Percentiles rank a stretch among this genome's conserved stretches.
These are phyloP conservation scores for Diadumene lineata DNA, from an alignment of 92 coral and sea anemone genomes.

Conservation along the genomic window DNA sequence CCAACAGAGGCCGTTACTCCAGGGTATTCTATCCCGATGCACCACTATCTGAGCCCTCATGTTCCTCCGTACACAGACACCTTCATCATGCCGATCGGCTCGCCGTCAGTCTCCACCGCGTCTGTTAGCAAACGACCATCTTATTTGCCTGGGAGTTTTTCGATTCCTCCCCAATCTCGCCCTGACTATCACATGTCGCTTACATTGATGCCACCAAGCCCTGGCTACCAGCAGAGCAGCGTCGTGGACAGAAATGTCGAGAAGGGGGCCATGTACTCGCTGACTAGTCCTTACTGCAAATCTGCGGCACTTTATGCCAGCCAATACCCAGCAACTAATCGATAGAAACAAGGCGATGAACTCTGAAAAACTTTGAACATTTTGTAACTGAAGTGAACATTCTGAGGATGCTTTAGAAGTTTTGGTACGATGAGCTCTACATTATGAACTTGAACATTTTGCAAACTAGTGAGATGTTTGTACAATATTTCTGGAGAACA, in stretches of 20 bases:
- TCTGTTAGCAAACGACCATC: conserved; percentile 44
- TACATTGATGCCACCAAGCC: conserved; percentile 62
- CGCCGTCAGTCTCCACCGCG: conserved; percentile 52
- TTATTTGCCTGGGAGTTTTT: conserved; percentile 29
- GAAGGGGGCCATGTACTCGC: conserved; percentile 42
- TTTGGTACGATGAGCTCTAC: too few species aligned
- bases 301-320: conserved; percentile 42
- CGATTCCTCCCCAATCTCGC: conserved; percentile 46
- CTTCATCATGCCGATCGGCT: conserved; percentile 72
- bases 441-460: not conserved
- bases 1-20: conserved; percentile 53
- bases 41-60: conserved; percentile 80
- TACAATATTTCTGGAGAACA: too few species aligned
- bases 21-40: conserved; percentile 76
- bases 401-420: not conserved
- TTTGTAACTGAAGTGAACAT: too few species aligned
- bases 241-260: conserved; percentile 64
- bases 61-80: conserved; percentile 78
- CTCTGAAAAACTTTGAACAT: conserved; percentile 33
- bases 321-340: conserved; percentile 41
- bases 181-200: conserved; percentile 72
- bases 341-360: conserved; percentile 32
- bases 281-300: conserved; percentile 76
- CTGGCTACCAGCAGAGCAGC: conserved; percentile 61
- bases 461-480: too few species aligned